Evolutionary conservation across 2,888 invertebrate genomes (phyloP).

Genomic region (Drosophila kuntzei): DNA sequence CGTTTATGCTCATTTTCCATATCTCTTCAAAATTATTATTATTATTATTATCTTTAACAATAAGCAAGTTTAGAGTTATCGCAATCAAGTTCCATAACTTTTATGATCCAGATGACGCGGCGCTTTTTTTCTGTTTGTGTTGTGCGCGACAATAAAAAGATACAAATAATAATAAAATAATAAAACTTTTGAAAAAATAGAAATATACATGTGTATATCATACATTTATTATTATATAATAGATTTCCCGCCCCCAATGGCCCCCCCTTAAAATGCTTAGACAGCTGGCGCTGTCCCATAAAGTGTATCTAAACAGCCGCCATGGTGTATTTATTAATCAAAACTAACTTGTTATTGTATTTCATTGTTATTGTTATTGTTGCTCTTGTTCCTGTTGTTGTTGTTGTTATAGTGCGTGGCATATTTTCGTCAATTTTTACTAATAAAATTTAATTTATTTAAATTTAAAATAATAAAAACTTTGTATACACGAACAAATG

Average conservation of each 20-base stretch:
- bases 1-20: conserved; percentile 13
- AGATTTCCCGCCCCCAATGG: conserved; percentile 31
- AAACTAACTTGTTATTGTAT: conserved; percentile 71
- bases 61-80: conserved; percentile 37
- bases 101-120: conserved; percentile 53
- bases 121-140: conserved; percentile 17
- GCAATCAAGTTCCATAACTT: conserved; percentile 43
- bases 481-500: conserved; percentile 27
- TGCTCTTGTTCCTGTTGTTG: conserved; percentile 25
- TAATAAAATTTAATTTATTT: conserved; percentile 82
- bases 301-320: conserved; percentile 44
- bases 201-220: conserved; percentile 19
- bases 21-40: conserved; percentile 25
- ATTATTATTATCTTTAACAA: conserved; percentile 32
- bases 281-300: conserved; percentile 50
- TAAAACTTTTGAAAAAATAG: conserved; percentile 53
- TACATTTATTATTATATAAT: conserved; percentile 31
- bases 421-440: conserved; percentile 75
- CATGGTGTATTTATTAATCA: conserved; percentile 70
- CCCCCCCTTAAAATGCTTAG: conserved; percentile 26
- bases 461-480: conserved; percentile 72
- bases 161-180: conserved; percentile 62
- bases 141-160: conserved; percentile 30
- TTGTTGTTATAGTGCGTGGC: conserved; percentile 65
- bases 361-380: conserved; percentile 35